Percentiles rank a stretch among this genome's conserved stretches.
These are phyloP conservation scores for Acinonyx jubatus DNA, from an alignment of 2,113 vertebrate species.

Conservation along the genomic window DNA sequence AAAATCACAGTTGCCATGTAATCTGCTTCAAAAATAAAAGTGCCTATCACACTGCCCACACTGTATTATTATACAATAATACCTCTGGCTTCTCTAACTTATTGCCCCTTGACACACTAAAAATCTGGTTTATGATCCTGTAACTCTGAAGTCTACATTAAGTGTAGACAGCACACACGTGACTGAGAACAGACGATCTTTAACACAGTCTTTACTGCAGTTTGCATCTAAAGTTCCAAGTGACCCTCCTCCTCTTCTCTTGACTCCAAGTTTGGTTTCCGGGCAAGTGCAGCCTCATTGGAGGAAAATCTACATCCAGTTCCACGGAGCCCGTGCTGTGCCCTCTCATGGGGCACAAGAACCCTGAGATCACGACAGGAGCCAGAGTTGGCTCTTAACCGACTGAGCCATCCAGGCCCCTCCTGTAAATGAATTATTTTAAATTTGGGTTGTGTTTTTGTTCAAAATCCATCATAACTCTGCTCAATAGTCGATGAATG, in stretches of 20 bases:
- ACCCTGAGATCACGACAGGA: too few relatives aligned
- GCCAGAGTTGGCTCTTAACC: too few relatives aligned
- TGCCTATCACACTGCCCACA: not conserved
- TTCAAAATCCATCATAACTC: not conserved
- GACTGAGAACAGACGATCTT: not conserved
- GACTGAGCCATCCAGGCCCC: too few relatives aligned
- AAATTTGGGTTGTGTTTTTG: not conserved
- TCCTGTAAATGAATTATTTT: not conserved
- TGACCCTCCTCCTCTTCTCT: too few relatives aligned
- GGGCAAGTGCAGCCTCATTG: fast-evolving
- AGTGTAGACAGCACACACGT: not conserved
- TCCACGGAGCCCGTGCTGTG: too few relatives aligned
- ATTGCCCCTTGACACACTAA: not conserved
- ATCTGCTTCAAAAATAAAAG: not conserved
- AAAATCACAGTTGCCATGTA: not conserved
- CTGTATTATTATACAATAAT: too few relatives aligned
- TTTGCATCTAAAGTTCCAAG: not conserved
- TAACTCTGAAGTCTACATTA: not conserved
- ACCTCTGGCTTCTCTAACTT: not conserved
- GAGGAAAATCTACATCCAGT: not conserved
- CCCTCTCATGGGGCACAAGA: too few relatives aligned
- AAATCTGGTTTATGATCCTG: not conserved
- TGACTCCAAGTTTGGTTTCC: too few relatives aligned
- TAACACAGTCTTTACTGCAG: too few relatives aligned
- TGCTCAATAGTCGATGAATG: not conserved